Evolutionary conservation across 1,140 invertebrate genomes (phyloP), one percentile per base, ranked within the genome.

Genomic region (Monomorium pharaonis): DNA sequence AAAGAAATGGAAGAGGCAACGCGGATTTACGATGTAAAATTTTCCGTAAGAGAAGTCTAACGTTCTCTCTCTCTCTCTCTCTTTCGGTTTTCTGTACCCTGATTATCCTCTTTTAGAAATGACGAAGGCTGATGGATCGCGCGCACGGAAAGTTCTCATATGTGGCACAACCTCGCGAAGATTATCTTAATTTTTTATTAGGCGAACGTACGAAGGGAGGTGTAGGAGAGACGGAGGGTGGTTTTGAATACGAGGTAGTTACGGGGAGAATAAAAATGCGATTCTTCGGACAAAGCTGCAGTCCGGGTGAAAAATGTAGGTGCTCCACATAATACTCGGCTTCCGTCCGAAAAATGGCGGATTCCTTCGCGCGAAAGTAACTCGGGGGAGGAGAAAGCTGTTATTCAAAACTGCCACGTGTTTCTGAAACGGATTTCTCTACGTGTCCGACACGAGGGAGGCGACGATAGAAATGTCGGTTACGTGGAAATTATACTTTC

Each of bases 371-470:
- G 33, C 1, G 51, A 18, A 24, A 60, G 27, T 83, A 42, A 51
- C 76, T 65, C 44, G 21, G 54, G 2, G 14, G 51, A 56, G 9
- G 51, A 56, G 9, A 37, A 58, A 47, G 18, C 18, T 72, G 37
- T 70, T 70, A 83, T 72, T 83, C 51, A 58, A 60, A 83, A 69
- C 6, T 37, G 56, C 33, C 72, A 76, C 54, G 54, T 76, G 9
- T 44, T 80, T n/a, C n/a, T 21, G 4, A 56, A 80, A 56, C 21
- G 42, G 47, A 49, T 27, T 16, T 42, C 16, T 54, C 16, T 49
- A 16, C 27, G 27, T 78, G 51, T 37, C 30, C 27, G 56, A 60
- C 24, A 27, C 30, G 12, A 63, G 21, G 21, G n/a, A n/a, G n/a
- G 9, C 47, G 30, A 69, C 42, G 60, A 5, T 24, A 30, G 33